Evolutionary conservation across 2,888 invertebrate species (phyloP), one percentile per base, ranked within the genome.

Genomic region (Drosophila recens): DNA sequence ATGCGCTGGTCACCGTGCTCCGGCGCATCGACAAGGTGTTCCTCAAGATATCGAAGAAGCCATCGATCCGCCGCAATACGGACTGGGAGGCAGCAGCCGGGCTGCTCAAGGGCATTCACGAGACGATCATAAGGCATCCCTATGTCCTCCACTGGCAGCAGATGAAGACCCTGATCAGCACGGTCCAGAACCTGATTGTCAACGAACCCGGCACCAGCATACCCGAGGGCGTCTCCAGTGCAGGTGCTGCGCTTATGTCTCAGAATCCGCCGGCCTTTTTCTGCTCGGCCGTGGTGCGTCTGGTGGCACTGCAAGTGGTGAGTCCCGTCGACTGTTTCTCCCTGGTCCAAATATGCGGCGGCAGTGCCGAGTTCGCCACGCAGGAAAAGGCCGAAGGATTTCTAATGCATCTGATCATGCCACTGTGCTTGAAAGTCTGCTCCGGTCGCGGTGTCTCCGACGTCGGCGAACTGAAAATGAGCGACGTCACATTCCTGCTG

Each of bases 41-140:
- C 91, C 95, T 96, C 58, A 99, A 99, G 93, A 98, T 99, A 78
- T 97, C 98, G 45, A 99, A 99, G 93, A 99, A 99, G 91, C 96
- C 98, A 2, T 97, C 97, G 13, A 97, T 98, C 71, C 93, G 98
- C 86, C 95, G 98, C 86, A 97, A 98, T 80, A 97, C 98, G 0
- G 98, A 99, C 90, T 99, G 99, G 99, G 97, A 98, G 90, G 98
- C 99, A 0, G 98, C 99, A 0, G 97, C 98, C 49, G 97, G 97
- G 20, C 94, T 99, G 54, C 93, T 99, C 1, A 98, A 97, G 93
- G 99, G 98, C 52, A 96, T 99, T 17, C 98, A 99, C 91, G 97
- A 98, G 91, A 99, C 99, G 0, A 95, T 99, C 92, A 95, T 96
- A 67, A 96, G 97, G 73, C 98, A 98, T 93, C 98, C 98, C 0